Conservation (phyloP, 2,113 vertebrate genomes). For the Otolemur garnettii region DNA sequence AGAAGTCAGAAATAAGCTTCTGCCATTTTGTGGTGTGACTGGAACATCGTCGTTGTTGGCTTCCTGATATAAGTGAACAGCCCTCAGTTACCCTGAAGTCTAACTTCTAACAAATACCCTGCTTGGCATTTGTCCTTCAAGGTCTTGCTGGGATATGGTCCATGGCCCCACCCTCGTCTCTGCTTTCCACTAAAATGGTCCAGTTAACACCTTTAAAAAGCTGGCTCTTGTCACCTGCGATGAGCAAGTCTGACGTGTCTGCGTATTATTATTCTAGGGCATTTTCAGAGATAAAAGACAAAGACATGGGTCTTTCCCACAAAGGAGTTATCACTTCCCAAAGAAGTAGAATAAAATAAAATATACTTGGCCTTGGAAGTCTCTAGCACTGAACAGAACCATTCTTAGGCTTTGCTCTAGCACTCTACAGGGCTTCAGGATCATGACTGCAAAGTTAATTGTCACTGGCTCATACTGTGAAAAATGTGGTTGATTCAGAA, state of each 20-base stretch:
- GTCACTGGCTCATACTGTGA: not conserved
- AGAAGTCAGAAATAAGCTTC: not conserved
- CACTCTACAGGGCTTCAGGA: not conserved
- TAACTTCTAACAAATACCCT: not conserved
- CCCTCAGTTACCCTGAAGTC: not conserved
- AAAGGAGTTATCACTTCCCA: not conserved
- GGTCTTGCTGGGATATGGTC: not conserved
- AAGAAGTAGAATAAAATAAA: not conserved
- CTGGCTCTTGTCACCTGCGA: not conserved
- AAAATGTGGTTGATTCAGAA: not conserved
- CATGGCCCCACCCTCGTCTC: not conserved
- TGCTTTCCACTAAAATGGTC: not conserved
- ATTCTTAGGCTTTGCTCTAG: not conserved
- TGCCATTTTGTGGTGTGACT: not conserved
- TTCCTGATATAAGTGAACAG: not conserved
- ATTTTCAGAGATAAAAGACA: not conserved
- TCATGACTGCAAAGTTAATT: not conserved
- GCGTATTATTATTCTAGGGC: not conserved
- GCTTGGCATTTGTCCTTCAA: not conserved
- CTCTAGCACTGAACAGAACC: not conserved
- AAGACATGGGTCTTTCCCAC: not conserved
- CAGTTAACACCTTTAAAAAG: not conserved
- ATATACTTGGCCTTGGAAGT: not conserved
- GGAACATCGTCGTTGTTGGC: not conserved
- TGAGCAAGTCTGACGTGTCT: not conserved